Evolutionary conservation across 2,113 vertebrate species (phyloP).

Genomic region (Poeciliopsis retropinna): DNA sequence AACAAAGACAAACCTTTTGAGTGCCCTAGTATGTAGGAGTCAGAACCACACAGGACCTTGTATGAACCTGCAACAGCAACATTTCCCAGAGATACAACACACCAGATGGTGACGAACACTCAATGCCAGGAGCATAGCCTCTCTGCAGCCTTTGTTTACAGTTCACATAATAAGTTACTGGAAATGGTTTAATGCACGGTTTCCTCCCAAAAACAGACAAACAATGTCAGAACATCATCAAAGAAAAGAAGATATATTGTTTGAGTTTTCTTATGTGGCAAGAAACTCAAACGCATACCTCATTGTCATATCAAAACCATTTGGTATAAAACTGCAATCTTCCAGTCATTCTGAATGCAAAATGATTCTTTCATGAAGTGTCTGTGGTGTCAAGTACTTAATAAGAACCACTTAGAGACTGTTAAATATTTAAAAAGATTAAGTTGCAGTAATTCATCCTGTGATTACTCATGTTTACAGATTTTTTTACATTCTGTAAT

Average conservation of each 20-base stretch:
- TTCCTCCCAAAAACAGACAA: slow-evolving; percentile 45
- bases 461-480: slow-evolving; percentile 57
- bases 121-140: slow-evolving; percentile 37
- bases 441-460: slow-evolving; percentile 31
- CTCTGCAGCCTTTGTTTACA: slow-evolving; percentile 51
- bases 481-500: slow-evolving; percentile 42
- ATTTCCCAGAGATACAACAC: slow-evolving; percentile 36
- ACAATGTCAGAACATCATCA: slow-evolving; percentile 1
- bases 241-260: slow-evolving; percentile 4
- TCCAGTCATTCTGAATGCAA: neutral
- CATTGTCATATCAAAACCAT: neutral
- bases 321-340: neutral
- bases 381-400: neutral
- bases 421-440: slow-evolving; percentile 12
- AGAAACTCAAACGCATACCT: neutral
- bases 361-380: neutral
- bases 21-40: slow-evolving; percentile 32
- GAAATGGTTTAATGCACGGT: slow-evolving; percentile 47
- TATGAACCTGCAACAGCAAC: slow-evolving; percentile 42
- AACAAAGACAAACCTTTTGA: slow-evolving; percentile 35
- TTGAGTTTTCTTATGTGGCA: neutral
- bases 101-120: slow-evolving; percentile 56
- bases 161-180: slow-evolving; percentile 52
- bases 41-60: slow-evolving; percentile 49
- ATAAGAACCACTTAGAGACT: neutral